Percentiles rank a stretch among this genome's conserved stretches.
phyloP scores from a whole-genome alignment of 1,140 invertebrate species.

The Gonatopus flavifemur region DNA sequence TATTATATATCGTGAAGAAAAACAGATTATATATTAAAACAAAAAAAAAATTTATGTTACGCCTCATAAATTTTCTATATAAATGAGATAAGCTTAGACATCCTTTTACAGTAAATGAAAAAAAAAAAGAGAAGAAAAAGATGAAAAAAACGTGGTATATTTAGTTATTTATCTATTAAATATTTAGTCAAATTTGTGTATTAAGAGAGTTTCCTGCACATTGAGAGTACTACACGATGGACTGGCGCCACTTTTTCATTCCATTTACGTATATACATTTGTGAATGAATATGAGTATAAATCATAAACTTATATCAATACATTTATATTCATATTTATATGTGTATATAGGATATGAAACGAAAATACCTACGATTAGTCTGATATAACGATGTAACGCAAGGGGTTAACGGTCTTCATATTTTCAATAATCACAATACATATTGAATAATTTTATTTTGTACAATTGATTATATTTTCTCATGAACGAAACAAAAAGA shows the following conservation, averaged over 20 bases:
- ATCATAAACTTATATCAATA: no score
- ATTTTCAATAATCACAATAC: no score
- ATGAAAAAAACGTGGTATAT: constrained; percentile 37
- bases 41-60: constrained; percentile 23
- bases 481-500: no score
- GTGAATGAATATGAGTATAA: no score
- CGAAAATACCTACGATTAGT: no score
- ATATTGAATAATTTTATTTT: no score
- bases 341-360: no score
- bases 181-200: constrained; percentile 31
- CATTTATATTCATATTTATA: neutral
- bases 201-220: constrained; percentile 37
- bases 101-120: constrained; percentile 38
- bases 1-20: constrained; percentile 18
- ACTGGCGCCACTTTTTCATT: constrained; percentile 27
- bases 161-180: constrained; percentile 42
- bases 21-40: constrained; percentile 19
- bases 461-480: no score
- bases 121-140: no score
- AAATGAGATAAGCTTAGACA: constrained; percentile 23
- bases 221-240: constrained; percentile 30
- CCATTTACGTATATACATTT: no score
- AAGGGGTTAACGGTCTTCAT: no score
- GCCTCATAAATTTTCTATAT: constrained; percentile 22
- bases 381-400: no score